phyloP scores from a whole-genome alignment of 2,888 invertebrate genomes.

The Augiades crinisus region DNA sequence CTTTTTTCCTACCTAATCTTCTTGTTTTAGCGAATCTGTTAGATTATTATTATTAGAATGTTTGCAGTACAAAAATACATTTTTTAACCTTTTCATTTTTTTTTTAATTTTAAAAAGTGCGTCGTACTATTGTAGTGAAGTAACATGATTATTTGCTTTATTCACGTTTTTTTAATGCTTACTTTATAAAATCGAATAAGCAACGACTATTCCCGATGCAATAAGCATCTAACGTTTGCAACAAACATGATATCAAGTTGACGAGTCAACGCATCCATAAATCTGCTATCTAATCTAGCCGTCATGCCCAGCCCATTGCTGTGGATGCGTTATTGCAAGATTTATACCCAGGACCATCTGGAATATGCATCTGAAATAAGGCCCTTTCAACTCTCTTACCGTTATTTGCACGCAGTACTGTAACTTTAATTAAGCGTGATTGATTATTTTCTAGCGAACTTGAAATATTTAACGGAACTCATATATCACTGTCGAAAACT shows the following conservation, averaged over 20 bases:
- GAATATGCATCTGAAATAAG: conserved; percentile 32
- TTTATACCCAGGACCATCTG: conserved; percentile 35
- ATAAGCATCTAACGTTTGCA: neutral
- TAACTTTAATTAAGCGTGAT: conserved; percentile 10
- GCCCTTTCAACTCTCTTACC: conserved; percentile 1
- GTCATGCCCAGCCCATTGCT: conserved; percentile 58
- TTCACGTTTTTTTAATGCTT: too few species aligned
- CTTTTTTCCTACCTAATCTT: too few species aligned
- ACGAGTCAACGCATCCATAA: conserved; percentile 67
- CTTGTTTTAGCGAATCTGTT: too few species aligned
- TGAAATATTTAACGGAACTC: neutral
- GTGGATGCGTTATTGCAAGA: conserved; percentile 38
- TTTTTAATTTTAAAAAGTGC: too few species aligned
- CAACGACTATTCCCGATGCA: neutral
- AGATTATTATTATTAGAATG: too few species aligned
- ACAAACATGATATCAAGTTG: conserved; percentile 32
- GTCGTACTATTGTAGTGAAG: too few species aligned
- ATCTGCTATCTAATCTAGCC: conserved; percentile 58
- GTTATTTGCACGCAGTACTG: neutral
- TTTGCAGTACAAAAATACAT: too few species aligned
- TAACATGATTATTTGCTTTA: too few species aligned
- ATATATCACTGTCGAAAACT: too few species aligned
- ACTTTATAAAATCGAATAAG: neutral
- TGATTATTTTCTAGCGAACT: neutral
- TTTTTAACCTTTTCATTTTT: too few species aligned